Evolutionary conservation across 64 coral and sea anemone species (phyloP).

Genomic region (Astreopora myriophthalma): DNA sequence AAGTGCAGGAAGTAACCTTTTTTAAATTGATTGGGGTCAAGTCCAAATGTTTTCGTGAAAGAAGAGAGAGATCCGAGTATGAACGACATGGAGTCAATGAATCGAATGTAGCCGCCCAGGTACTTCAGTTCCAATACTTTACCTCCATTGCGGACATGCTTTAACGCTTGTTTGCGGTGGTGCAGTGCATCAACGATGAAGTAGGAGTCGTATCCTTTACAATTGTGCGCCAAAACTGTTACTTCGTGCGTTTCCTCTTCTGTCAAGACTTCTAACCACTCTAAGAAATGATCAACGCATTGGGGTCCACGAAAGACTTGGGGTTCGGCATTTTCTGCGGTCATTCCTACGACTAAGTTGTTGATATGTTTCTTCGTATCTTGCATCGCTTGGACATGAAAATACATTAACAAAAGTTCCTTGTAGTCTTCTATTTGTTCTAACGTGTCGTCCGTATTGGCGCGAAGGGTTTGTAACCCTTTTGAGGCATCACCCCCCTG

Average conservation of each 20-base stretch:
- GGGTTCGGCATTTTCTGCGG: no score
- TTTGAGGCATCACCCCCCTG: not conserved
- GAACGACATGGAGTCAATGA: not conserved
- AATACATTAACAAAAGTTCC: not conserved
- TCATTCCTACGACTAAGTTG: not conserved
- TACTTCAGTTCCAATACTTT: not conserved
- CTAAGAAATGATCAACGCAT: not conserved
- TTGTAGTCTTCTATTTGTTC: not conserved
- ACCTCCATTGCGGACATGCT: constrained; percentile 1
- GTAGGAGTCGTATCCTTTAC: no score
- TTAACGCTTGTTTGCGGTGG: no score
- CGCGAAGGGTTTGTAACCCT: not conserved
- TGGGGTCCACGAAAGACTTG: not conserved
- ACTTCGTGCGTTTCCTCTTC: not conserved
- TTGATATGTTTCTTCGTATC: constrained; percentile 3
- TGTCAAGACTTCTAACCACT: not conserved
- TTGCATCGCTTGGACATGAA: constrained; percentile 43
- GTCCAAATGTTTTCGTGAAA: not conserved
- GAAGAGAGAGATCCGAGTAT: not conserved
- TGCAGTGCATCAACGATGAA: no score
- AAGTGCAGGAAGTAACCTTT: not conserved
- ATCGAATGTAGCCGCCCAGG: not conserved
- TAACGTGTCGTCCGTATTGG: not conserved
- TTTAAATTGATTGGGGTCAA: not conserved
- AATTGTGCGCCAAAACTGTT: constrained; percentile 7